Evolutionary conservation across 2,113 vertebrate species (phyloP), one percentile per base, ranked within the genome.

Genomic region (Hypocryptadius cinnamomeus): DNA sequence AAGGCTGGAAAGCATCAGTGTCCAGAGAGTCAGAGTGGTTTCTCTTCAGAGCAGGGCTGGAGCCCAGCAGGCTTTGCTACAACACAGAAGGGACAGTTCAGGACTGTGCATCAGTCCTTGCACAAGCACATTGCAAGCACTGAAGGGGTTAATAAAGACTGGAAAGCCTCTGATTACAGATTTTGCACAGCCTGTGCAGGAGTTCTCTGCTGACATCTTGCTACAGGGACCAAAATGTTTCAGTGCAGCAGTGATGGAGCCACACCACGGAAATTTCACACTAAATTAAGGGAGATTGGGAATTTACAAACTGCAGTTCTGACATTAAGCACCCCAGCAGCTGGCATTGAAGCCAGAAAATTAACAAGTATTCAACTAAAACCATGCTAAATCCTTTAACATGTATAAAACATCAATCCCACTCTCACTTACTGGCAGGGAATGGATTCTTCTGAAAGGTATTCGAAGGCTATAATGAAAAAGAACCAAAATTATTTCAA

Each of bases 41-140:
- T 78, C 98, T 97, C 91, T 98, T 99, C 81, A 99, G 95, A 24
- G 98, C 97, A 6, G 99, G 99, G 37, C 99, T 99, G 82, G 91
- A 98, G 3, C 98, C 97, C 86, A 99, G 95, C 44, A 99, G 97
- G 87, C 96, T 98, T 91, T 98, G 97, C 99, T 99, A 25, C 3
- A 92, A 57, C 10, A 92, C 33, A 89, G 3, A 51, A 44, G 21
- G 1, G 2, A 12, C 45, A 44, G 37, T 0, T 92, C 74, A 94
- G 72, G 8, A 5, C 15, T 2, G 3, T 5, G 11, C 40, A 19
- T 7, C 4, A 11, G 14, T 2, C 24, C 65, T 18, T n/a, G 40
- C 68, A 69, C 59, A 19, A 8, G 3, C 1, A 39, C 13, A 11
- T 13, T 54, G 81, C 24, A 31, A 33, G 61, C 76, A 50, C 17